These are phyloP conservation scores for Pungitius pungitius DNA, from an alignment of 2,113 vertebrate species.

Conservation along the genomic window DNA sequence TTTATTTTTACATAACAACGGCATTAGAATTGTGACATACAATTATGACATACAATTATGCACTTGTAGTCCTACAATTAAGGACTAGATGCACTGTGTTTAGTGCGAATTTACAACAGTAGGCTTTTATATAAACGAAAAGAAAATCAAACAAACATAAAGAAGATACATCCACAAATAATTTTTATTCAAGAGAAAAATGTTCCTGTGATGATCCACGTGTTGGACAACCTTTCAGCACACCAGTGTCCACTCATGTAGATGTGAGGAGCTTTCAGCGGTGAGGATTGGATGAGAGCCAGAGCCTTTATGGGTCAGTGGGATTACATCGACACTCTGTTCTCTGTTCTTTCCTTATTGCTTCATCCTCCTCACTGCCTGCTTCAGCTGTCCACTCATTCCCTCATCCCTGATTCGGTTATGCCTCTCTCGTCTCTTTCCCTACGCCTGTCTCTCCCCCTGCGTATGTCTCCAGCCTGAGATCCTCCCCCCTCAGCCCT, in stretches of 20 bases:
- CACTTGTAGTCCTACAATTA: no score
- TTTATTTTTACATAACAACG: no score
- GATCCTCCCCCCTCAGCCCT: neutral
- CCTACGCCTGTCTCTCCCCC: neutral
- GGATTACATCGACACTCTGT: conserved; percentile 44
- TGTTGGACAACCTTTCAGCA: neutral
- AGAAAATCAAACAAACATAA: no score
- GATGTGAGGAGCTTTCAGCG: conserved; percentile 21
- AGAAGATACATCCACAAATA: no score
- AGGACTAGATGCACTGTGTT: no score
- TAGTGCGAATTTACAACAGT: no score
- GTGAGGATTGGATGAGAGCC: conserved; percentile 39
- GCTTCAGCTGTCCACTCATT: conserved; percentile 1
- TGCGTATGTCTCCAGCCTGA: neutral
- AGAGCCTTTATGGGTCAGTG: conserved; percentile 14
- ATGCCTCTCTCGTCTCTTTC: neutral
- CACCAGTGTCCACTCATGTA: conserved; percentile 14
- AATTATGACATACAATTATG: no score
- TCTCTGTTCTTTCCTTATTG: neutral
- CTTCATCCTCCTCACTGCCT: neutral
- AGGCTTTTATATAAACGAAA: no score
- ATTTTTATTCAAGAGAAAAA: no score
- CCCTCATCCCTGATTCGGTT: conserved; percentile 10
- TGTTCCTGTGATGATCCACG: neutral
- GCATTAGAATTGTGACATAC: no score